Evolutionary conservation across 2,113 vertebrate species (phyloP).

Genomic region (Thomomys bottae): DNA sequence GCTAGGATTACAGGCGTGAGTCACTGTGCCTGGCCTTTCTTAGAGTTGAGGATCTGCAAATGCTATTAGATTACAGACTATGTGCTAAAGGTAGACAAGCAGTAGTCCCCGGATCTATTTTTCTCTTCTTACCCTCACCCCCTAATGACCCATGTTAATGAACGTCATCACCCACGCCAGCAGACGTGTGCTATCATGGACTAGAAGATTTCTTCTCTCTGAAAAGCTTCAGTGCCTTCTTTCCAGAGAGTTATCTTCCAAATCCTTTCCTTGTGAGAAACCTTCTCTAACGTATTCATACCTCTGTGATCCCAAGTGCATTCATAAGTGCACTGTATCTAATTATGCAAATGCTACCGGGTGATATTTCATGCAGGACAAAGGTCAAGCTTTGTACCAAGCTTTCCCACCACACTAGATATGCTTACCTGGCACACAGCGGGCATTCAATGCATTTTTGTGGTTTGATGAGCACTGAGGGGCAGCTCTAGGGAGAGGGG

Average conservation of each 20-base stretch:
- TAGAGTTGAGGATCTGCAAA: neutral
- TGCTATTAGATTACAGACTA: neutral
- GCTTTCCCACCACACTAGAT: constrained; percentile 53
- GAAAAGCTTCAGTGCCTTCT: neutral
- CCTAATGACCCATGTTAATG: neutral
- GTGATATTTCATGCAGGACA: constrained; percentile 54
- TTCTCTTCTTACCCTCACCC: neutral
- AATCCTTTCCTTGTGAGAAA: constrained; percentile 5
- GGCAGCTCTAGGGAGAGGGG: constrained; percentile 6
- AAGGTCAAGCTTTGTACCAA: constrained; percentile 42
- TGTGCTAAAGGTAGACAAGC: neutral
- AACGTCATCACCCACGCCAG: neutral
- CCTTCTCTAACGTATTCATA: neutral
- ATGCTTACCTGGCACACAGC: constrained; percentile 46
- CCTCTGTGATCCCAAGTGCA: neutral
- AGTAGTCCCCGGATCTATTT: neutral
- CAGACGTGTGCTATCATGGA: neutral
- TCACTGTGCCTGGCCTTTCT: neutral
- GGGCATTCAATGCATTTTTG: constrained; percentile 53
- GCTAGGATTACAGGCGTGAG: no score
- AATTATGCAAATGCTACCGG: constrained; percentile 30
- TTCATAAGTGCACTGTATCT: constrained; percentile 27
- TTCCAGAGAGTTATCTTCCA: neutral
- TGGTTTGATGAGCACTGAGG: constrained; percentile 42
- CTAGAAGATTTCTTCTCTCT: neutral